These are phyloP conservation scores for Drosophila conformis DNA, from an alignment of 2,888 invertebrate genomes.

Conservation along the genomic window DNA sequence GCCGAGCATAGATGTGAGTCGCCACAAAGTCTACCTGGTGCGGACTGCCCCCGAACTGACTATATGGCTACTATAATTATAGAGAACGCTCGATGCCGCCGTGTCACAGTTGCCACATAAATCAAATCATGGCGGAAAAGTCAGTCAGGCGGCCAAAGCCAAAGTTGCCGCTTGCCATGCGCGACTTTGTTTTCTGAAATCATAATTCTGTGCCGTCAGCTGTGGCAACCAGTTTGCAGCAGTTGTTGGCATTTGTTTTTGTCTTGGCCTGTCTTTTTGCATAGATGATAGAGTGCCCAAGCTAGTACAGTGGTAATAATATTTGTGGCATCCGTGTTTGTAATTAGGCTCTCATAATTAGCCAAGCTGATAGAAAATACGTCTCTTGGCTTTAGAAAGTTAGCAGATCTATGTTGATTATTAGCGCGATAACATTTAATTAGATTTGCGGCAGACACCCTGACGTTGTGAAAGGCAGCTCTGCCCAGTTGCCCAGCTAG, in stretches of 20 bases:
- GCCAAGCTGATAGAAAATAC: constrained; percentile 54
- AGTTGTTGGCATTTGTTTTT: constrained; percentile 9
- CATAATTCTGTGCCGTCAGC: constrained; percentile 61
- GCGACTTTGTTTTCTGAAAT: constrained; percentile 69
- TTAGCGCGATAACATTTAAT: constrained; percentile 80
- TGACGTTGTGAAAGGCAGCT: constrained; percentile 66
- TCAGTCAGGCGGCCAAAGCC: constrained; percentile 56
- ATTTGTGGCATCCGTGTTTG: constrained; percentile 76
- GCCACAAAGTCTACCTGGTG: constrained; percentile 55
- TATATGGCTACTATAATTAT: constrained; percentile 63
- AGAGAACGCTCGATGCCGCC: constrained; percentile 72
- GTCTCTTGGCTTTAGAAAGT: constrained; percentile 69
- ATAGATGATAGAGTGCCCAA: constrained; percentile 6
- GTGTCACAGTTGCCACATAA: constrained; percentile 82
- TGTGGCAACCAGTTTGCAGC: constrained; percentile 47
- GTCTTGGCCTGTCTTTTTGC: background rate
- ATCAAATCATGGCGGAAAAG: constrained; percentile 76
- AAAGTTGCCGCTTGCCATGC: constrained; percentile 70
- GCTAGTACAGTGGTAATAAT: constrained; percentile 18
- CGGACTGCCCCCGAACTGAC: constrained; percentile 30
- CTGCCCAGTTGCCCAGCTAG: constrained; percentile 1
- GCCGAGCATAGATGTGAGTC: constrained; percentile 32
- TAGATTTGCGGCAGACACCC: constrained; percentile 64
- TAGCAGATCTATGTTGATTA: constrained; percentile 66
- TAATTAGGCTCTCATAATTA: constrained; percentile 78